These are phyloP conservation scores for Hartigia nigra DNA, from an alignment of 2,888 invertebrate species.

Conservation along the genomic window DNA sequence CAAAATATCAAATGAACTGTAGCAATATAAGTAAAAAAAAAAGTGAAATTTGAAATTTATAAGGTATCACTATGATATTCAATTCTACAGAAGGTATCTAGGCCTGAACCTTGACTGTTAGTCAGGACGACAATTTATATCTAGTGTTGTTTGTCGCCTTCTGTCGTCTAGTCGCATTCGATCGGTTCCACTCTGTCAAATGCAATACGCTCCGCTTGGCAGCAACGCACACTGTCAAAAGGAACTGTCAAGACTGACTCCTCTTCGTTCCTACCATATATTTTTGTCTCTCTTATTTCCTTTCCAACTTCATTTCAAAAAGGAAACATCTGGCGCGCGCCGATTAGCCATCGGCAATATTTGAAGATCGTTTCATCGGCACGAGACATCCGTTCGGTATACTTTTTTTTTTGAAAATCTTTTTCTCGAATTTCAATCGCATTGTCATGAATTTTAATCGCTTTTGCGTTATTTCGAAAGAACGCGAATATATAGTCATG, in stretches of 20 bases:
- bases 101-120: not conserved
- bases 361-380: not conserved
- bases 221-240: not conserved
- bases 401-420: not conserved
- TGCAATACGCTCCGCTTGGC: not conserved
- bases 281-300: not conserved
- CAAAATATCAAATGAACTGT: not conserved
- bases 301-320: not conserved
- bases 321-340: not conserved
- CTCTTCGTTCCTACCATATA: not conserved
- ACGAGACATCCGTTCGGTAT: not conserved
- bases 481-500: not conserved
- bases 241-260: not conserved
- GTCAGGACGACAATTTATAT: not conserved
- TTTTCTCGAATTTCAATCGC: not conserved
- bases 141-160: too few species aligned
- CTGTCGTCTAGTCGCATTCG: not conserved
- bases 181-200: not conserved
- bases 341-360: not conserved
- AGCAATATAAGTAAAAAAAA: not conserved
- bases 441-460: not conserved
- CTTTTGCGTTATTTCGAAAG: not conserved
- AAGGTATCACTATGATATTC: not conserved
- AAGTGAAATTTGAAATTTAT: not conserved
- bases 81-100: not conserved